Evolutionary conservation across 2,888 invertebrate genomes (phyloP).

Genomic region (Leptopilina drosophilae): DNA sequence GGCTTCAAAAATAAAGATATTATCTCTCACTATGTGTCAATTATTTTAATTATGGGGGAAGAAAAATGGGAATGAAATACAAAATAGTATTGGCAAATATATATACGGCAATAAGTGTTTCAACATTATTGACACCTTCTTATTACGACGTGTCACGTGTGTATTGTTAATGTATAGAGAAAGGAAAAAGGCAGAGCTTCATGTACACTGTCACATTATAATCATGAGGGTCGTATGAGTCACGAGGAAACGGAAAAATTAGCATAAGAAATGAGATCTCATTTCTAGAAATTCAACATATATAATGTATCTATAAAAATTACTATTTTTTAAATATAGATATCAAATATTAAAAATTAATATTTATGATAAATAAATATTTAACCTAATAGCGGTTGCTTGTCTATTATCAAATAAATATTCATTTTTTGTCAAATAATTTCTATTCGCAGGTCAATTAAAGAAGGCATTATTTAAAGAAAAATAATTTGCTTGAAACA

Average conservation of each 20-base stretch:
- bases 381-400: too few relatives aligned
- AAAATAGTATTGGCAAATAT: conserved; percentile 28
- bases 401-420: too few relatives aligned
- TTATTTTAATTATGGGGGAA: not conserved
- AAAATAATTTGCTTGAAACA: too few relatives aligned
- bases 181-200: conserved; percentile 34
- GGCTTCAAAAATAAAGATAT: too few relatives aligned
- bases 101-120: not conserved
- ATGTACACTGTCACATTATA: conserved; percentile 27
- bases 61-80: not conserved
- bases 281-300: conserved; percentile 28
- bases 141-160: conserved; percentile 14
- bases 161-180: conserved; percentile 38
- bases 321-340: too few relatives aligned
- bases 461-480: too few relatives aligned
- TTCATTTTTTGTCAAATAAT: too few relatives aligned
- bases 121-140: conserved; percentile 38
- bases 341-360: too few relatives aligned
- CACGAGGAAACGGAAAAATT: conserved; percentile 28
- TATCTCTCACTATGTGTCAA: not conserved
- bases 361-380: too few relatives aligned
- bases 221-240: conserved; percentile 36
- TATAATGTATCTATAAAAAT: too few relatives aligned
- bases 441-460: too few relatives aligned
- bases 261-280: conserved; percentile 37